phyloP scores from a whole-genome alignment of 2,888 invertebrate species.

The Plusia festucae region DNA sequence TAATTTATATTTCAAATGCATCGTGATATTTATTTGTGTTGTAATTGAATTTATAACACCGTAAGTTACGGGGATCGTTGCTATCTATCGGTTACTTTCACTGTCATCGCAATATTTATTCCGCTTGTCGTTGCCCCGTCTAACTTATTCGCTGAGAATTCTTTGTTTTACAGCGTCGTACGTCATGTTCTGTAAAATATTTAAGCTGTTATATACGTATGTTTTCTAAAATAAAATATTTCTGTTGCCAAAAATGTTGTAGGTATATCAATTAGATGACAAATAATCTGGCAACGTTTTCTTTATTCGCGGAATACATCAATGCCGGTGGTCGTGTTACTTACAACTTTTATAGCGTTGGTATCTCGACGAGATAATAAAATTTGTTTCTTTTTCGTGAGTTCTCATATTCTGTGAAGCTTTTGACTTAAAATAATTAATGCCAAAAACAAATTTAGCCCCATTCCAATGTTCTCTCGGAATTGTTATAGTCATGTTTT shows the following conservation, averaged over 20 bases:
- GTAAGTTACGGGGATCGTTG: constrained; percentile 45
- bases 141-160: constrained; percentile 36
- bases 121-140: constrained; percentile 32
- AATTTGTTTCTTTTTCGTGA: constrained; percentile 58
- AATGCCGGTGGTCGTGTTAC: constrained; percentile 62
- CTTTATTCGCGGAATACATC: constrained; percentile 61
- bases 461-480: constrained; percentile 35
- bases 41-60: constrained; percentile 68
- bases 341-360: constrained; percentile 53
- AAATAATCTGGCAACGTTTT: constrained; percentile 60
- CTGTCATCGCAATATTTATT: constrained; percentile 59
- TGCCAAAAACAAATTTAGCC: constrained; percentile 52
- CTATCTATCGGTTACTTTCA: constrained; percentile 57
- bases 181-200: constrained; percentile 37
- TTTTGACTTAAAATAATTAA: constrained; percentile 38
- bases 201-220: constrained; percentile 31
- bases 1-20: constrained; percentile 73
- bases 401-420: constrained; percentile 52
- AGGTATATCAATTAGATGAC: constrained; percentile 55
- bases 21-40: constrained; percentile 63
- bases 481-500: constrained; percentile 45
- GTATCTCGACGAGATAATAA: constrained; percentile 58
- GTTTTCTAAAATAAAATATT: constrained; percentile 41
- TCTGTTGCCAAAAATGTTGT: constrained; percentile 49
- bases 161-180: constrained; percentile 28